Base-by-base conservation (phyloP, 2,113 vertebrate genomes). In the Syngnathus scovelli region DNA sequence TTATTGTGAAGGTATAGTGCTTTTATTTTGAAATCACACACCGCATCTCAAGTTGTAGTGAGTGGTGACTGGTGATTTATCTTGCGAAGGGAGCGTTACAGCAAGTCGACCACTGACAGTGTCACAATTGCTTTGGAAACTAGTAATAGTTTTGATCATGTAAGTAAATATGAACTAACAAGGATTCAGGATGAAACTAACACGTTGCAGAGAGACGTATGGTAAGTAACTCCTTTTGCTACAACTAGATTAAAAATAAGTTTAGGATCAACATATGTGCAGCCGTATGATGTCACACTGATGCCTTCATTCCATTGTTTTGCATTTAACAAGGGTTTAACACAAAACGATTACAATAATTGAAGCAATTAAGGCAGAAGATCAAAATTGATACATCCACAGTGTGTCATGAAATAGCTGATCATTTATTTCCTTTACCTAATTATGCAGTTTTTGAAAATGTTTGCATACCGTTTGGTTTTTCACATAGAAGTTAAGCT, bases 21-120 rank as follows among this genome's bases (percentile, higher is more conserved):
- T 78, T 78, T 82, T 78, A 81, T 78, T 78, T 60, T 78, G 70
- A 82, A 82, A 46, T 70, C 18, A 48, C 8, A 11, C 36, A 19
- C 65, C 27, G 23, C 11, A 69, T 62, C 48, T 55, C 7, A 7
- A 1, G 4, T 44, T 58, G 41, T 2, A 1, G 6, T 48, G 1
- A 27, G 51, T 58, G 68, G 18, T 66, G 76, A 64, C 59, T 11
- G 38, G 18, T 66, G 76, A 64, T 54, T 11, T 33, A 49, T 37
- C 66, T 36, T 21, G 7, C 19, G 68, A 7, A 43, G 44, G 27
- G 33, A 12, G 49, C 27, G 11, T 23, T 37, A 33, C 43, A 62
- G 64, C 27, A 19, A 54, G 52, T 9, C 43, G 48, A 63, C 48
- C n/a, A 61, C 59, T 43, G 43, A 56, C 33, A 60, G 16, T 63